Conservation (phyloP, 2,888 invertebrate genomes). For the Caenorhabditis imperialis region DNA sequence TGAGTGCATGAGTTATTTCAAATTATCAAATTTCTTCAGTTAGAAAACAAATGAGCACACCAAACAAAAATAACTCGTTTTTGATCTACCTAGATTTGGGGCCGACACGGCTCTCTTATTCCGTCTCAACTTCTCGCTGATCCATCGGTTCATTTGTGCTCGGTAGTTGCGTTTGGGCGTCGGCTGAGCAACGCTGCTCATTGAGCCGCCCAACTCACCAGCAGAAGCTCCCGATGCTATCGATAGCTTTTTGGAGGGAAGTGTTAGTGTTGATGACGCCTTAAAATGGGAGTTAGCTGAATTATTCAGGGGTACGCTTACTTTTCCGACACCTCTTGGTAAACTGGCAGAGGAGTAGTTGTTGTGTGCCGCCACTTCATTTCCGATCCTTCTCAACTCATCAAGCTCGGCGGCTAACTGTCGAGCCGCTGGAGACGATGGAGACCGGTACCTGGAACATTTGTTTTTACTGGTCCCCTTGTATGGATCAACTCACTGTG, state of each 20-base stretch:
- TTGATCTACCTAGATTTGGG: conserved; percentile 87
- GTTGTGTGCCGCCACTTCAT: conserved; percentile 37
- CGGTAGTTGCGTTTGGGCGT: conserved; percentile 60
- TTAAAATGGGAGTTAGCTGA: conserved; percentile 44
- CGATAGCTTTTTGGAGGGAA: conserved; percentile 69
- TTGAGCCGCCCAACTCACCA: conserved; percentile 63
- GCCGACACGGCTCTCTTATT: conserved; percentile 86
- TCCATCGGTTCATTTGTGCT: conserved; percentile 70
- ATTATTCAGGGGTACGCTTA: background rate
- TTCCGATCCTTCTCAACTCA: conserved; percentile 70
- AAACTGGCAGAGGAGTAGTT: conserved; percentile 70
- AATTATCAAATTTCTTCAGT: too few relatives aligned
- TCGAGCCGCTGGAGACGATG: conserved; percentile 75
- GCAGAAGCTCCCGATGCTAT: conserved; percentile 61
- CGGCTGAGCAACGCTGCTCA: conserved; percentile 49
- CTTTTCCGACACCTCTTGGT: conserved; percentile 69
- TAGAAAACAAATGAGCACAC: conserved; percentile 37
- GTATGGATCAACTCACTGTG: conserved; percentile 17
- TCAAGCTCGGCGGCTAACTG: conserved; percentile 78
- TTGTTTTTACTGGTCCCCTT: background rate
- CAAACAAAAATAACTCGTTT: conserved; percentile 22
- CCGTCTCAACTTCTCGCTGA: conserved; percentile 62
- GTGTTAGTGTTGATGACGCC: conserved; percentile 70
- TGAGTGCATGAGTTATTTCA: too few relatives aligned
- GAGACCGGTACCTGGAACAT: conserved; percentile 59